Conservation (phyloP, 1,140 invertebrate genomes). For the Portunus trituberculatus region DNA sequence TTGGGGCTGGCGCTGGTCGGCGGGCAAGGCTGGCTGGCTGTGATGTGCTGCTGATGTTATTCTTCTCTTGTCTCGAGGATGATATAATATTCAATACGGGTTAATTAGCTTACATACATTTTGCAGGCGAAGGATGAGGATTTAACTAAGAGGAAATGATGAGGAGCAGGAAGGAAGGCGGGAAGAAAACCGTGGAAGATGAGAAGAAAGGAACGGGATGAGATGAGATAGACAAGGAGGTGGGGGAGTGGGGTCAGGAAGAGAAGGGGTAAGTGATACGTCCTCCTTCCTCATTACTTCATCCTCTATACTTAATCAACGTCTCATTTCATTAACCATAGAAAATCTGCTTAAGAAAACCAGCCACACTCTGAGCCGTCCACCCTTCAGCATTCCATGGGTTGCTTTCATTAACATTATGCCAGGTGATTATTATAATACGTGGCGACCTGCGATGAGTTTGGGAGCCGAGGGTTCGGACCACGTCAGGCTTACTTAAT, state of each 20-base stretch:
- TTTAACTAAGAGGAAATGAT: neutral
- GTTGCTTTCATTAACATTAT: too few relatives aligned
- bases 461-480: too few relatives aligned
- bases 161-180: neutral
- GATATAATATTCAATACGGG: neutral
- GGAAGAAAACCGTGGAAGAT: neutral
- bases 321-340: too few relatives aligned
- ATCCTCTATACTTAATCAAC: too few relatives aligned
- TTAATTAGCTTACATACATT: slow-evolving; percentile 15
- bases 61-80: neutral
- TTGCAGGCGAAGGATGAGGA: neutral
- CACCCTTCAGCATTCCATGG: too few relatives aligned
- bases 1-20: neutral
- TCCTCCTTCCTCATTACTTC: too few relatives aligned
- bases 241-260: neutral
- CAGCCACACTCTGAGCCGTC: too few relatives aligned
- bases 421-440: too few relatives aligned
- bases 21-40: neutral
- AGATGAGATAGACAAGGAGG: neutral
- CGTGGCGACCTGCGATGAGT: too few relatives aligned
- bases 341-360: too few relatives aligned
- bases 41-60: neutral
- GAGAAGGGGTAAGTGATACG: neutral
- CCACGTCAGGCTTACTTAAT: too few relatives aligned
- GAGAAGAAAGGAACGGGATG: neutral